Conservation (phyloP, 2,797 vertebrate genomes). For the Premnoplex brunnescens region DNA sequence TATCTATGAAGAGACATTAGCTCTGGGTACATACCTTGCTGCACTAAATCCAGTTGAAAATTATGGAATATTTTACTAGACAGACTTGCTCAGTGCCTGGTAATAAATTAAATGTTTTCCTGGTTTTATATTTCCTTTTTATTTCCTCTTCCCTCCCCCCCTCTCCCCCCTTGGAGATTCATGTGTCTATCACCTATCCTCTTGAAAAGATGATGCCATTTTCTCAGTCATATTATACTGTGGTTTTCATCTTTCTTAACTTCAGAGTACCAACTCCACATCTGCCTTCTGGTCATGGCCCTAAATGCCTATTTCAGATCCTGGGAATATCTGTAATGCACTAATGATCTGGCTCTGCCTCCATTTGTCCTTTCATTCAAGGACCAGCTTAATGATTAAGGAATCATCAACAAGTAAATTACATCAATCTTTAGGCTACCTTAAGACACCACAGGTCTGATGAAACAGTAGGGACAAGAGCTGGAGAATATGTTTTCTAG, state of each 20-base stretch:
- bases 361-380: background rate
- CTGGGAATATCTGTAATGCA: background rate
- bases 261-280: background rate
- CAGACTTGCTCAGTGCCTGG: background rate
- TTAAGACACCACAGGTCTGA: background rate
- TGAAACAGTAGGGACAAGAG: background rate
- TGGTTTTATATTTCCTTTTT: background rate
- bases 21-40: background rate
- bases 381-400: background rate
- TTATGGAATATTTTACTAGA: background rate
- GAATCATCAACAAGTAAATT: background rate
- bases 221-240: background rate
- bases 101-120: background rate
- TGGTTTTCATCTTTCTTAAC: background rate
- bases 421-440: background rate
- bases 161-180: background rate
- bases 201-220: background rate
- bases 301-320: background rate
- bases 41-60: background rate
- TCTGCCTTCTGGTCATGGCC: background rate
- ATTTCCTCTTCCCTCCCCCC: fast-evolving
- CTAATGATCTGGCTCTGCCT: background rate
- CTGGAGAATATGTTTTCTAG: background rate
- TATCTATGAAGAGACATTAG: background rate
- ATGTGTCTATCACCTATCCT: background rate